Evolutionary conservation across 2,888 invertebrate genomes (phyloP), one percentile per base, ranked within the genome.

Genomic region (Allygus modestus): DNA sequence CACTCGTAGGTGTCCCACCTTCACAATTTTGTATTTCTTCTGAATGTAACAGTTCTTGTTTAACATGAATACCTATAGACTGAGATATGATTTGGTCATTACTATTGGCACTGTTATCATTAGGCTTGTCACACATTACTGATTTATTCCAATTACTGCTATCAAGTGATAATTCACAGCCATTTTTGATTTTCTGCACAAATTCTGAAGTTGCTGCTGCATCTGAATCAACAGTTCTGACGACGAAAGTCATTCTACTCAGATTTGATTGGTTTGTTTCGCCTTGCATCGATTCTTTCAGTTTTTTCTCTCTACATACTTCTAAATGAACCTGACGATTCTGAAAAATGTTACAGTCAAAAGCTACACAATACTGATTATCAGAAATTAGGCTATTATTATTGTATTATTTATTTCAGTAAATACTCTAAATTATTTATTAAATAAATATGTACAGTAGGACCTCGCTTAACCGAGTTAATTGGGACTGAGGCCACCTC

Each of bases 251-350:
- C 37, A 37, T 37, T 37, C 37, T 37, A 46, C 46, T 46, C 46
- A 15, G 12, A 46, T 46, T 46, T 46, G 9, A 15, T 17, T 58
- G 58, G 58, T 58, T 58, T 23, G 23, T 58, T 23, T 23, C 23
- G 12, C 23, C 23, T 65, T 28, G 28, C 2, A 15, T 28, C n/a
- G 15, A 54, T 65, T 65, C 31, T 15, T 28, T 31, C 28, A 65
- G 2, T 65, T 26, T 31, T 65, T 65, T 65, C 17, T 15, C 7
- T 11, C 17, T 28, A 65, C 65, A 65, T 15, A 31, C 9, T 65
- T 65, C 65, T 65, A 65, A 17, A 65, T 65, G 65, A 9, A 65
- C 28, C 12, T 31, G 65, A 65, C 31, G 31, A 1, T 17, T 65
- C 65, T 65, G 65, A 17, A 65, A 65, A 26, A 54, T 9, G 1